Conservation (phyloP, 2,888 invertebrate species). For the Cataglyphis livida region DNA sequence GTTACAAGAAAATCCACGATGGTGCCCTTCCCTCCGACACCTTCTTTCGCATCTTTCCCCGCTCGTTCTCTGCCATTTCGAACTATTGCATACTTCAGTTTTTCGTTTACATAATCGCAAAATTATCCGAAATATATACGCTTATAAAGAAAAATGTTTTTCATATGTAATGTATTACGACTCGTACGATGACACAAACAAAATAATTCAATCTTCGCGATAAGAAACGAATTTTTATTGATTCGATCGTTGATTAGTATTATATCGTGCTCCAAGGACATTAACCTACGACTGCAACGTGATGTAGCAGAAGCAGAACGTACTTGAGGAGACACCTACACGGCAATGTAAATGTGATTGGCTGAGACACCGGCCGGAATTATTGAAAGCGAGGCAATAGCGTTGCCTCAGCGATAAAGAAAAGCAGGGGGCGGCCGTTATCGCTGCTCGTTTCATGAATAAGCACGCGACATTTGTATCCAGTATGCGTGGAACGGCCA, state of each 20-base stretch:
- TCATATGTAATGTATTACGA: background rate
- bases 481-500: slow-evolving; percentile 67
- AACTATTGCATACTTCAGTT: slow-evolving; percentile 1
- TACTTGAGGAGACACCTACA: slow-evolving; percentile 64
- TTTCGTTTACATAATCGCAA: background rate
- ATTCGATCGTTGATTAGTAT: slow-evolving; percentile 24
- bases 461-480: slow-evolving; percentile 73
- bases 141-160: background rate
- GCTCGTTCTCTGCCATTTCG: background rate
- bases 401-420: slow-evolving; percentile 68
- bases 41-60: slow-evolving; percentile 38
- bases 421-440: slow-evolving; percentile 69
- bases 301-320: slow-evolving; percentile 36
- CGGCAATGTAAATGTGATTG: slow-evolving; percentile 66
- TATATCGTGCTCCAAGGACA: background rate
- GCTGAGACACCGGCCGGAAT: slow-evolving; percentile 66
- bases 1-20: slow-evolving; percentile 79
- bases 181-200: background rate
- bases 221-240: background rate
- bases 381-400: slow-evolving; percentile 70
- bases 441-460: slow-evolving; percentile 74
- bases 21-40: slow-evolving; percentile 45
- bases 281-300: slow-evolving; percentile 8
- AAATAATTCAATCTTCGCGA: background rate
- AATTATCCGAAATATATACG: background rate